Conservation (phyloP, 64 coral and sea anemone species). For the Orbicella faveolata region DNA sequence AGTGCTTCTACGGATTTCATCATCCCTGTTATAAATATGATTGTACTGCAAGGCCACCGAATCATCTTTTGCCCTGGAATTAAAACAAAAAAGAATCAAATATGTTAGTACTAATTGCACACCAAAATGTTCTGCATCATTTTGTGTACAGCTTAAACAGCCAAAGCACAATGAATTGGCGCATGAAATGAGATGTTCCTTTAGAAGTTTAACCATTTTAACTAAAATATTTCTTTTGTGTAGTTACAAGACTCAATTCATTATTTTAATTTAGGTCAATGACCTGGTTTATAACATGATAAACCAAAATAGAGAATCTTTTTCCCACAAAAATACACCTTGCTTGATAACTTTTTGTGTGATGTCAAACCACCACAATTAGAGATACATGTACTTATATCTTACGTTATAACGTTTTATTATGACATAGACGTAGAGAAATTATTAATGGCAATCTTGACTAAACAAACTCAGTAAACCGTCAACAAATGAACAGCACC, state of each 20-base stretch:
- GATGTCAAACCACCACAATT: background rate
- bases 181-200: too few relatives aligned
- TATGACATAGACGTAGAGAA: background rate
- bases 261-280: too few relatives aligned
- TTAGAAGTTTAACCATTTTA: background rate
- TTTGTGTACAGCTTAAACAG: background rate
- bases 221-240: background rate
- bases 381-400: too few relatives aligned
- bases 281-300: too few relatives aligned
- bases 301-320: too few relatives aligned
- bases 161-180: too few relatives aligned
- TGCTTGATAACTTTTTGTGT: background rate
- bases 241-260: too few relatives aligned
- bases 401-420: too few relatives aligned
- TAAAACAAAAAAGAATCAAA: background rate
- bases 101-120: background rate
- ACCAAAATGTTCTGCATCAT: background rate
- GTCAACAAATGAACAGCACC: slow-evolving; percentile 4
- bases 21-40: slow-evolving; percentile 83
- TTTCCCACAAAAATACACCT: background rate
- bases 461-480: background rate
- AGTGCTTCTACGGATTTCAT: slow-evolving; percentile 88
- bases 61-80: slow-evolving; percentile 76
- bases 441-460: background rate
- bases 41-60: slow-evolving; percentile 46